Evolutionary conservation across 37 sponge, comb jelly and placozoan genomes (phyloP).

Genomic region (Eunapius fragilis): DNA sequence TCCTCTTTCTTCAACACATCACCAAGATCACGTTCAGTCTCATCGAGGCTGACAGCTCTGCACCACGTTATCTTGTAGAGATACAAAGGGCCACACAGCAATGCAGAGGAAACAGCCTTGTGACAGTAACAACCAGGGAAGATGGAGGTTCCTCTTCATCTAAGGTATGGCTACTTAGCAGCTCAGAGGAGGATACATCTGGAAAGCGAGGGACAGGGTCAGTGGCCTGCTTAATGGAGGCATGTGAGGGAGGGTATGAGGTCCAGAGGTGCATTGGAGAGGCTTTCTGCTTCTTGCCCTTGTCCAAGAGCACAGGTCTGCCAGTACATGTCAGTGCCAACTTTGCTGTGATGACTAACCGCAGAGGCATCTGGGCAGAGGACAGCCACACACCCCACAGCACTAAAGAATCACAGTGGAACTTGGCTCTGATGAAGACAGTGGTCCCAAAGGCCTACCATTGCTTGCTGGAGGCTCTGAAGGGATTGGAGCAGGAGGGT

Average conservation of each 20-base stretch:
- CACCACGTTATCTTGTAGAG: not conserved
- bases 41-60: slow-evolving; percentile 2
- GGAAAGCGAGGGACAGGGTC: not conserved
- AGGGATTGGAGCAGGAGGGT: not conserved
- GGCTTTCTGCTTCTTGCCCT: slow-evolving; percentile 61
- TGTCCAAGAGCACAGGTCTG: slow-evolving; percentile 51
- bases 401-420: slow-evolving; percentile 30
- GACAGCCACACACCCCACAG: not conserved
- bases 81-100: not conserved
- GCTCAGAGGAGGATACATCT: not conserved
- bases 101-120: not conserved
- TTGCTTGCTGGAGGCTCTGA: slow-evolving; percentile 9
- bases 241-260: no score
- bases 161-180: slow-evolving; percentile 6
- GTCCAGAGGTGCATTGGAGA: slow-evolving; percentile 9
- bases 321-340: slow-evolving; percentile 65
- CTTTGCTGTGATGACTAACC: slow-evolving; percentile 58
- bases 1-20: slow-evolving; percentile 36
- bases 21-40: slow-evolving; percentile 23
- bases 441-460: slow-evolving; percentile 21
- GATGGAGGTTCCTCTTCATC: not conserved
- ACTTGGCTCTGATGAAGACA: slow-evolving; percentile 24
- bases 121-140: not conserved
- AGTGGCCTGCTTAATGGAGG: slow-evolving; percentile 21
- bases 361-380: slow-evolving; percentile 55